Evolutionary conservation across 2,888 invertebrate species (phyloP), one percentile per base, ranked within the genome.

Genomic region (Dastarcus helophoroides): DNA sequence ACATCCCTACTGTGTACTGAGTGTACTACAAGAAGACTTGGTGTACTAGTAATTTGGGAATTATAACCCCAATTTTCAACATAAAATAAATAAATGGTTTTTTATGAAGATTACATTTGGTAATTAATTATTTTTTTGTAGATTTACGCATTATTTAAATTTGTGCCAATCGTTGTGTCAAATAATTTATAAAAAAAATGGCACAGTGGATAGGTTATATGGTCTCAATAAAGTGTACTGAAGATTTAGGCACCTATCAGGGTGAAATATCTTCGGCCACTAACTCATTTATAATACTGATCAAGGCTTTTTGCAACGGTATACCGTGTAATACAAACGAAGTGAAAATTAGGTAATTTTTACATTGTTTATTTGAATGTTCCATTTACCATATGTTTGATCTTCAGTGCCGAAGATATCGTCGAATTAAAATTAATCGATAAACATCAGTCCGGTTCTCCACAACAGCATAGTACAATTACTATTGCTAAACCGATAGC

Each of bases 271-370:
- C 73, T 32, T 70, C 73, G 47, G 79, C 86, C 14, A 80, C 83
- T 48, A 73, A 73, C 29, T 63, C 65, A 24, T 70, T 73, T 27
- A 73, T 91, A 40, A 81, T 82, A 2, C 69, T 91, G 34, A 72
- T 71, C 6, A 79, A 83, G 55, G 79, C 83, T 8, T 89, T 85
- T 58, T 74, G 83, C 41, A 86, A 91, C 65, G 90, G 90, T 9
- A 62, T 73, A 17, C 73, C 73, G 51, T 68, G 70, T 39, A 33
- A 13, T 5, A 63, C 72, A 29, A 64, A 68, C 13, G 42, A 50
- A 29, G 70, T 82, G 25, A 69, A 68, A 26, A 64, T 81, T 35
- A 70, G 68, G 78, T 79, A 63, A 58, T 53, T 47, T 22, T 23
- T 15, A 8, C 10, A 8, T 23, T 8, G 7, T 7, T 6, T 8